Percentiles rank a stretch among this genome's conserved stretches.
Conservation (phyloP, 2,888 invertebrate genomes). For the Calameuta filiformis region DNA sequence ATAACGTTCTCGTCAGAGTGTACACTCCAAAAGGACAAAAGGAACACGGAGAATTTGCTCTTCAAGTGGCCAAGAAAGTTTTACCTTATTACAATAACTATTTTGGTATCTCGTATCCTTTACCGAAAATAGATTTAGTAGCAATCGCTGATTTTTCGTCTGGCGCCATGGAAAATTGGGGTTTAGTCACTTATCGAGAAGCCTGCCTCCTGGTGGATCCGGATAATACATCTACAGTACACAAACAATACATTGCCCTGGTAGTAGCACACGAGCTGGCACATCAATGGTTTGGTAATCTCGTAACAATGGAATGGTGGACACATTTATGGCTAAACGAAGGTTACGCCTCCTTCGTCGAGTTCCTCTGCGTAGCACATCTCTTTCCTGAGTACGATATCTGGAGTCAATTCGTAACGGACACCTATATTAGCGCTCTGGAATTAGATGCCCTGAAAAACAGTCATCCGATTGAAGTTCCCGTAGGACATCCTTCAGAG, state of each 20-base stretch:
- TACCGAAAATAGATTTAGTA: slow-evolving; percentile 96
- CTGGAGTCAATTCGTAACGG: slow-evolving; percentile 96
- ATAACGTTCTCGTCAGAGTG: slow-evolving; percentile 85
- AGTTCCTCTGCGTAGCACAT: slow-evolving; percentile 92
- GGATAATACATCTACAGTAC: slow-evolving; percentile 85
- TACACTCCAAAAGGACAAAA: slow-evolving; percentile 91
- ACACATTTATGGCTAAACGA: slow-evolving; percentile 97
- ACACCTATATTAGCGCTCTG: slow-evolving; percentile 85
- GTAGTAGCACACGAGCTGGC: slow-evolving; percentile 94
- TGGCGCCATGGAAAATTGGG: slow-evolving; percentile 99
- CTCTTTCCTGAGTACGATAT: slow-evolving; percentile 96
- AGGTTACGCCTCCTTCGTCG: slow-evolving; percentile 96
- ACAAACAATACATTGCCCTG: slow-evolving; percentile 87
- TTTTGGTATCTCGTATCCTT: slow-evolving; percentile 93
- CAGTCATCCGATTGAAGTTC: slow-evolving; percentile 96
- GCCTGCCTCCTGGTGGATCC: slow-evolving; percentile 91
- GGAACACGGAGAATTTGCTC: slow-evolving; percentile 90
- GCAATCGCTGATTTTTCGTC: slow-evolving; percentile 96
- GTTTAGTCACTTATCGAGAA: slow-evolving; percentile 79
- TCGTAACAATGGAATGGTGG: slow-evolving; percentile 99
- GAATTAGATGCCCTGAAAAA: slow-evolving; percentile 90
- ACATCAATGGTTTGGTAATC: slow-evolving; percentile 98
- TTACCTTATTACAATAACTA: slow-evolving; percentile 95
- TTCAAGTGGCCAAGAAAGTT: slow-evolving; percentile 92
- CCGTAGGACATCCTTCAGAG: slow-evolving; percentile 93